Evolutionary conservation across 2,113 vertebrate species (phyloP), one percentile per base, ranked within the genome.

Genomic region (Lamprotornis superbus): DNA sequence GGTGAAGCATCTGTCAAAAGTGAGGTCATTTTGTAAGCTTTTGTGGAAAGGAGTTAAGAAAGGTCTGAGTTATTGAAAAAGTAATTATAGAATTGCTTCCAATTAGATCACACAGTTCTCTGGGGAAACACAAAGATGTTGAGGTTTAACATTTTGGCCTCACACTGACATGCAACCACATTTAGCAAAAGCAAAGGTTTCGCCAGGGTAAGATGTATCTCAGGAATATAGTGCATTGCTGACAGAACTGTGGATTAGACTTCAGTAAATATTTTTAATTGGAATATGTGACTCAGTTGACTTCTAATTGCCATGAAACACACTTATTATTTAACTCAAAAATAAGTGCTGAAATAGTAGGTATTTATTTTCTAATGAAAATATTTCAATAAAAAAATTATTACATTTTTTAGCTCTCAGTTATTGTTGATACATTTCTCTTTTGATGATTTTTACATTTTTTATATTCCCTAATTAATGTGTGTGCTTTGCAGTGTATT

Each of bases 101-200:
- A 94, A 91, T 90, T 86, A 88, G 67, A 79, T 90, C 35, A 57
- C 46, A 77, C 4, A n/a, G 23, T 77, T 93, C 87, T 83, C 56
- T 53, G 20, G 64, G 85, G 69, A 71, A 47, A 78, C 25, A 74
- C 16, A 67, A 82, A 74, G 24, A 42, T 80, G 53, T 40, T 77
- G 46, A 86, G 80, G 55, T 84, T 96, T 81, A 67, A 80, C 78
- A 74, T 92, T 94, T 94, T 94, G 73, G 42, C 73, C 69, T 19
- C 30, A 25, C 61, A 10, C 63, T 76, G 57, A 33, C 33, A 35
- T 49, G 17, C 24, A 87, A 77, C 35, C 35, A 40, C 3, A 3
- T 74, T 59, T 74, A 83, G 35, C 57, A 94, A 82, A 87, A 81
- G 46, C 0, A 0, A 92, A 87, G 42, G 18, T 74, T 87, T 91